A percentile compares a stretch with the other conserved stretches of the same genome.
Conservation (phyloP, 1,140 invertebrate genomes). For the Calycopis cecrops region DNA sequence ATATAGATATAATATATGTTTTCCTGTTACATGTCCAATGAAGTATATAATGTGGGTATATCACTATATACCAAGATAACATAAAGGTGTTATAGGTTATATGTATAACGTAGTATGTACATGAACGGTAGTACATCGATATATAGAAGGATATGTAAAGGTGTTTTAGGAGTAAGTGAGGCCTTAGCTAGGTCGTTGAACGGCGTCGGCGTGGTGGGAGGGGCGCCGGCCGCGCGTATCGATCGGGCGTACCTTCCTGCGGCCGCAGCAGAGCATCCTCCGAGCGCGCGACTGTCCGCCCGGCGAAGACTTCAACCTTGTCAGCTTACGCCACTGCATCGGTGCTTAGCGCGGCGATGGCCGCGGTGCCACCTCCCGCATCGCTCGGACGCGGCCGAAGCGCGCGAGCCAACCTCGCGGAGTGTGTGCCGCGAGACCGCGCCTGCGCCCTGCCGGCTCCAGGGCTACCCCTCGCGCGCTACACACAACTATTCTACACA, state of each 20-base stretch:
- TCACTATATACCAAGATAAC: no score
- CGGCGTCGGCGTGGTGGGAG: conserved; percentile 66
- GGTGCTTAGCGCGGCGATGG: conserved; percentile 58
- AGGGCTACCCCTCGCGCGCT: conserved; percentile 33
- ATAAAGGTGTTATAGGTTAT: no score
- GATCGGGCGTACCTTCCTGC: conserved; percentile 83
- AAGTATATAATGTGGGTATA: no score
- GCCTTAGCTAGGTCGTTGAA: conserved; percentile 64
- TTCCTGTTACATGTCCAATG: no score
- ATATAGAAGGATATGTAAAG: background rate
- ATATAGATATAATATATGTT: no score
- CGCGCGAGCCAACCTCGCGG: conserved; percentile 62
- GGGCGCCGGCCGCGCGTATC: conserved; percentile 67
- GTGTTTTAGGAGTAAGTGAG: conserved; percentile 26
- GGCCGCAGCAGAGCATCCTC: conserved; percentile 91
- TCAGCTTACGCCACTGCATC: conserved; percentile 85
- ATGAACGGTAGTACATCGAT: no score
- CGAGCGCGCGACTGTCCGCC: conserved; percentile 83
- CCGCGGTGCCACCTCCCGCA: conserved; percentile 57
- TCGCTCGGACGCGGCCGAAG: conserved; percentile 59
- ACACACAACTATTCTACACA: no score
- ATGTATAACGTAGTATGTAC: no score
- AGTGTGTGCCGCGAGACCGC: conserved; percentile 51
- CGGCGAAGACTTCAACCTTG: conserved; percentile 82
- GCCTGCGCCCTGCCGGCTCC: conserved; percentile 35